phyloP scores from a whole-genome alignment of 1,140 invertebrate genomes.

The Anoplophora glabripennis region DNA sequence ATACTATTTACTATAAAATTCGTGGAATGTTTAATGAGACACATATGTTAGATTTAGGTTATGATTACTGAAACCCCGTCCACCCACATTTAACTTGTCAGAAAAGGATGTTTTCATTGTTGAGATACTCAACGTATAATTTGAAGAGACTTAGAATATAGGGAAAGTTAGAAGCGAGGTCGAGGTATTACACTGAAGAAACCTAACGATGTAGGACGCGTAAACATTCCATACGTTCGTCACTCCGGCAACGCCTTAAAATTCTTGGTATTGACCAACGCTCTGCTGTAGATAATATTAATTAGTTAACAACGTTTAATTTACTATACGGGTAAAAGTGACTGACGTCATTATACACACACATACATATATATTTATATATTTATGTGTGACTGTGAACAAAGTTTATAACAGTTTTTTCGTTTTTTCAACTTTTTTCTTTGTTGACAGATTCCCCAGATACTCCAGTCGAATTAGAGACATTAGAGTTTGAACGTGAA shows the following conservation, averaged over 20 bases:
- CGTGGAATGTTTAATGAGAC: no score
- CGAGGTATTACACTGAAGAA: conserved; percentile 8
- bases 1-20: no score
- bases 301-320: neutral
- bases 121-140: conserved; percentile 17
- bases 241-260: neutral
- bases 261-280: neutral
- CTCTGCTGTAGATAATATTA: neutral
- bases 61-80: neutral
- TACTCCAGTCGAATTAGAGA: no score
- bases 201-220: no score
- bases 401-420: no score
- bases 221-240: no score
- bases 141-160: conserved; percentile 13
- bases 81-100: conserved; percentile 10
- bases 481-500: no score
- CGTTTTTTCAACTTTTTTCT: no score
- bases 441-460: no score
- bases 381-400: no score
- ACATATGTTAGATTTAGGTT: no score
- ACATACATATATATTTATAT: no score
- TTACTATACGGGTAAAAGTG: neutral
- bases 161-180: conserved; percentile 13
- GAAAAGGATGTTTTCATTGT: conserved; percentile 18
- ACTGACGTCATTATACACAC: neutral